These are phyloP conservation scores for Ondatra zibethicus DNA, from an alignment of 2,113 vertebrate genomes.

Conservation along the genomic window DNA sequence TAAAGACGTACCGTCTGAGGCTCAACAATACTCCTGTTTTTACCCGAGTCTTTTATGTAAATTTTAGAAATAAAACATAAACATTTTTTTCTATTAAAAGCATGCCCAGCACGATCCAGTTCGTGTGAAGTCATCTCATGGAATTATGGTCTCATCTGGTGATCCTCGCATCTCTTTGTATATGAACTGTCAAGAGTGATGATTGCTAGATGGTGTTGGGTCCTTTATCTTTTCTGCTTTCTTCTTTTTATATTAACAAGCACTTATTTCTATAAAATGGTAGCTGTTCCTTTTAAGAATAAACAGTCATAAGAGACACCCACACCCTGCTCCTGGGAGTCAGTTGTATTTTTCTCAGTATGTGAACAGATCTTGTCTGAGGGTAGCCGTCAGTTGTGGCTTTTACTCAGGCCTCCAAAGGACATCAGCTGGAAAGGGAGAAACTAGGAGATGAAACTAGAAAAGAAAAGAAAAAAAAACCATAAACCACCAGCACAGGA, in stretches of 20 bases:
- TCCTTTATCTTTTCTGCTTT: slow-evolving; percentile 54
- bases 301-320: not conserved
- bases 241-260: slow-evolving; percentile 67
- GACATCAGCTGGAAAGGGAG: not conserved
- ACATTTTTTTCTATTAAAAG: slow-evolving; percentile 67
- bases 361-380: slow-evolving; percentile 17
- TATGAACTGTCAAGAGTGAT: slow-evolving; percentile 34
- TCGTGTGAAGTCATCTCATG: slow-evolving; percentile 48
- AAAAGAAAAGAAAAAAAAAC: not conserved
- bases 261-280: slow-evolving; percentile 54
- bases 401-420: not conserved
- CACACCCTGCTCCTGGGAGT: not conserved
- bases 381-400: not conserved
- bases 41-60: not conserved
- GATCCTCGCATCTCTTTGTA: slow-evolving; percentile 32
- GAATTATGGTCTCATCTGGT: not conserved
- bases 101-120: slow-evolving; percentile 2
- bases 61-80: slow-evolving; percentile 34
- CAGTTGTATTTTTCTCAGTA: slow-evolving; percentile 4
- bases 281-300: slow-evolving; percentile 48
- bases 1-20: slow-evolving; percentile 20
- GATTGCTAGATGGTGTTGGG: slow-evolving; percentile 48
- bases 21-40: slow-evolving; percentile 41
- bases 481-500: not conserved
- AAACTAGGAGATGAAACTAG: not conserved